phyloP scores from a whole-genome alignment of 2,113 vertebrate species.

The Sterrhoptilus dennistouni region DNA sequence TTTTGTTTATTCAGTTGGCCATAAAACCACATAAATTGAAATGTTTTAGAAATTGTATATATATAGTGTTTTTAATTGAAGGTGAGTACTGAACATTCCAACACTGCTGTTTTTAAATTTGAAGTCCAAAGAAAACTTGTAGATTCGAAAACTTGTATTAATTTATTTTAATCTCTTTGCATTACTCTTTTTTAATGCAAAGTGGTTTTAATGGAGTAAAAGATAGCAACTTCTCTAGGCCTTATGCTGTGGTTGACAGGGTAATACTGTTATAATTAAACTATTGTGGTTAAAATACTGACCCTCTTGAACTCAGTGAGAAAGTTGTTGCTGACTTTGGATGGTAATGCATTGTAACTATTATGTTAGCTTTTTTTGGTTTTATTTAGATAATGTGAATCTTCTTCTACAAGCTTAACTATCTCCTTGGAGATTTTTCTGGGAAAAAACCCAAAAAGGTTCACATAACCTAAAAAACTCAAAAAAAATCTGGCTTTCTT shows the following conservation, averaged over 20 bases:
- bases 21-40: neutral
- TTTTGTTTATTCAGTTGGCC: neutral
- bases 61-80: neutral
- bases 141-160: neutral
- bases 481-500: neutral
- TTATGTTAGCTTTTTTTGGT: neutral
- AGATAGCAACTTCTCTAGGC: neutral
- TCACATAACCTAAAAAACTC: neutral
- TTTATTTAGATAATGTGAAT: neutral
- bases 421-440: neutral
- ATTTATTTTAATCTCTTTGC: neutral
- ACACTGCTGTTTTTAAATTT: accelerated
- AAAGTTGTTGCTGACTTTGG: neutral
- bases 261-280: neutral
- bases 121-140: neutral
- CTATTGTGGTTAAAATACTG: neutral
- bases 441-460: neutral
- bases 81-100: neutral
- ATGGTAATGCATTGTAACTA: neutral
- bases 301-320: neutral
- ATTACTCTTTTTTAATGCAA: neutral
- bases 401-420: neutral
- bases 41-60: neutral
- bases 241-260: neutral
- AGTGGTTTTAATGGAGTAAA: neutral